Percentiles rank a stretch among this genome's conserved stretches.
Evolutionary conservation across 2,888 invertebrate species (phyloP).

Genomic region (Mimachlamys varia): DNA sequence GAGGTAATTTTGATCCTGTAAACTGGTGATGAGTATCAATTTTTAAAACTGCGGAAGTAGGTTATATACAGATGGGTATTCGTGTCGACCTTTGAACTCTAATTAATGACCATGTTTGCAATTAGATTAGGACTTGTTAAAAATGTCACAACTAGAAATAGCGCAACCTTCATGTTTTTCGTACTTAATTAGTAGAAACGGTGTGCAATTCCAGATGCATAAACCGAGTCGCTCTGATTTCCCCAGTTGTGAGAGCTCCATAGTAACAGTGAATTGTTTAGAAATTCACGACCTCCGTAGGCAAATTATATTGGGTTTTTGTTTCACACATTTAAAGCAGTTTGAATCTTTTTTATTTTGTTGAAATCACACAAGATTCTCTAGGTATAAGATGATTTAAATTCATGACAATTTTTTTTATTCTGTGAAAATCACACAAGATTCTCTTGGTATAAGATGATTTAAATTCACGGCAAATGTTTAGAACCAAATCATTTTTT

Average conservation of each 20-base stretch:
- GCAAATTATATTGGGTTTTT: background rate
- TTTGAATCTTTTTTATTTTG: background rate
- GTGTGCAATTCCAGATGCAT: background rate
- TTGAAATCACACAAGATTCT: background rate
- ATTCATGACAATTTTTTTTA: no score
- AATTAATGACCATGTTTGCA: background rate
- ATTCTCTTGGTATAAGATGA: no score
- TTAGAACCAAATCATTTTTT: background rate
- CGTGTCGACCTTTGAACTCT: background rate
- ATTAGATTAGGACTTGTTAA: slow-evolving; percentile 5
- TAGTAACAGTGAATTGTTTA: background rate
- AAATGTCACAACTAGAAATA: background rate
- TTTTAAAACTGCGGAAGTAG: background rate
- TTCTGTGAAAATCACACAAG: background rate
- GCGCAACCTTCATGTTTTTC: background rate
- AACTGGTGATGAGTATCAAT: background rate
- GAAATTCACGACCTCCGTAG: background rate
- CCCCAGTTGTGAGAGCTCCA: background rate
- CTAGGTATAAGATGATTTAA: no score
- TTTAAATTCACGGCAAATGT: no score
- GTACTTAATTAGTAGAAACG: background rate
- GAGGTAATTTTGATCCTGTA: background rate
- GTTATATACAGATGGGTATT: background rate
- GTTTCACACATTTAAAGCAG: background rate
- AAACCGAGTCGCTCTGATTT: background rate